Evolutionary conservation across 2,797 vertebrate genomes (phyloP), one percentile per base, ranked within the genome.

Genomic region (Liasis olivaceus): DNA sequence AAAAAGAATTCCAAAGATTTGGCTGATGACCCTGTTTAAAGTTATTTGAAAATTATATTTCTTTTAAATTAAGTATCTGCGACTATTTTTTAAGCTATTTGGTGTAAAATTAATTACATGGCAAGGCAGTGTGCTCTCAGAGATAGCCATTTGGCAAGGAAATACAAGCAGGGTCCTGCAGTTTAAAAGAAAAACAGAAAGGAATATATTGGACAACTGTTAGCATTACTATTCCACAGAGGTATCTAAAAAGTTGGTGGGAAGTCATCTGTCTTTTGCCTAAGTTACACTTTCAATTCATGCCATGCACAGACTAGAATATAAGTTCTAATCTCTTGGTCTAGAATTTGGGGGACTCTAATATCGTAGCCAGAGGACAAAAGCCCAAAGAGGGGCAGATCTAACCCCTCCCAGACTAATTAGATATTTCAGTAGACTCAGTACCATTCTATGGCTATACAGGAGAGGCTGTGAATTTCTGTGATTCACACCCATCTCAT

Each of bases 101-200:
- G 28, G 28, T 72, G 31, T 17, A 89, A 66, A 89, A 89, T 89
- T 85, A 58, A 92, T 89, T 85, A 9, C 11, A 42, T 66, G n/a
- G 88, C 60, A 59, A 47, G 59, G 64, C 31, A 63, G 14, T 26
- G 47, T 89, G 24, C 54, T 85, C 11, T 64, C 42, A 58, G 86
- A 36, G 59, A 56, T 9, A 59, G 26, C 66, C 26, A 89, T 59
- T 56, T 89, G 91, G 24, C 51, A 85, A 90, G 3, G 63, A 72
- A 42, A 86, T 42, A 17, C 59, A 26, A 9, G 13, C 9, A 51
- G 54, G 3, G 7, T 69, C 60, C 24, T 85, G 14, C n/a, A 8
- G 54, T 60, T 86, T 81, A 15, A 90, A 92, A 90, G 24, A 54
- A 81, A 64, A 85, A 17, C 31, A 85, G 88, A 31, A 89, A 89